phyloP scores from a whole-genome alignment of 2,888 invertebrate genomes.

The Epinotia ramella region DNA sequence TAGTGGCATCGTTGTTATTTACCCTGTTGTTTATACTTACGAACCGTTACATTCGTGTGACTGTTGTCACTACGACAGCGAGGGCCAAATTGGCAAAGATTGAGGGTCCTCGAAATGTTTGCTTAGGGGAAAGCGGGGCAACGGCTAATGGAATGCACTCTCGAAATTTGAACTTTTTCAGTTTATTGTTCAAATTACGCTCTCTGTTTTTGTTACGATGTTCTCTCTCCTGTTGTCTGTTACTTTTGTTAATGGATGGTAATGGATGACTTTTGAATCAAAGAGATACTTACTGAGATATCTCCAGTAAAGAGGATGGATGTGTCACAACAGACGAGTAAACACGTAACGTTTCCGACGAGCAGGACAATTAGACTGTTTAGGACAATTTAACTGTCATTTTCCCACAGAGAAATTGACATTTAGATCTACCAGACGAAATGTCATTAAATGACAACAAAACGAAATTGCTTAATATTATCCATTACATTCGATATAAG shows the following conservation, averaged over 20 bases:
- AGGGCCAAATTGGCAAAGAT: slow-evolving; percentile 44
- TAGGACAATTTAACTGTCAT: too few relatives aligned
- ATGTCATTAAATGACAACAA: too few relatives aligned
- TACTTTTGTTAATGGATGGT: slow-evolving; percentile 38
- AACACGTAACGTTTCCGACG: too few relatives aligned
- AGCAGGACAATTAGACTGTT: too few relatives aligned
- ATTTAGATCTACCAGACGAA: too few relatives aligned
- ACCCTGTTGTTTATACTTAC: slow-evolving; percentile 31
- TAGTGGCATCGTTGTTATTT: slow-evolving; percentile 1
- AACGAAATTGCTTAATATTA: too few relatives aligned
- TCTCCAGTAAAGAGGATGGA: background rate
- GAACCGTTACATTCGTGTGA: slow-evolving; percentile 32
- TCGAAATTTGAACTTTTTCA: slow-evolving; percentile 51
- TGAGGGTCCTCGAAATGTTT: slow-evolving; percentile 41
- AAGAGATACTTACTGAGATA: background rate
- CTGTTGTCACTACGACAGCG: slow-evolving; percentile 38
- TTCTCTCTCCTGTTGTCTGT: too few relatives aligned
- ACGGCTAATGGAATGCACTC: slow-evolving; percentile 57
- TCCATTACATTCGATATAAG: too few relatives aligned
- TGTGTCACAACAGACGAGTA: too few relatives aligned
- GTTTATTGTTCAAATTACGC: slow-evolving; percentile 41
- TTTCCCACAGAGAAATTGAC: too few relatives aligned
- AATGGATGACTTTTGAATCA: slow-evolving; percentile 17
- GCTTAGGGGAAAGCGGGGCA: slow-evolving; percentile 51
- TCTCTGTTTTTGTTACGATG: slow-evolving; percentile 29